These are phyloP conservation scores for Zosterops lateralis DNA, from an alignment of 2,113 vertebrate species.

Conservation along the genomic window DNA sequence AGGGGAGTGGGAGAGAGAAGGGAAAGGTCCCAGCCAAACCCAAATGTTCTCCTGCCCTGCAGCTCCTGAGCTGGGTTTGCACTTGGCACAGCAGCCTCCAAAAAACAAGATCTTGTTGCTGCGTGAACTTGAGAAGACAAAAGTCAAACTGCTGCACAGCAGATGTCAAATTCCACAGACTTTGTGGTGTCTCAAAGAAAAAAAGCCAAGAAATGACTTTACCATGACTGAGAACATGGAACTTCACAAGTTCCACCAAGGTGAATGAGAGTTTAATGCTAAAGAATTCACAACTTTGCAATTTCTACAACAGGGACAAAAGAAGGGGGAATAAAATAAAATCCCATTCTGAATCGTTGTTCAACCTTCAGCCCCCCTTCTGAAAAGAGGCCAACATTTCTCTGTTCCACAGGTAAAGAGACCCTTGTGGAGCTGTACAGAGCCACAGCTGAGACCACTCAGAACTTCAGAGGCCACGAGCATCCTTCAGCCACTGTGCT, in stretches of 20 bases:
- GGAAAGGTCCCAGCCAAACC: fast-evolving
- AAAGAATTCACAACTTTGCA: neutral
- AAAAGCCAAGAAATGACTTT: neutral
- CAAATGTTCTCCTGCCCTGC: fast-evolving
- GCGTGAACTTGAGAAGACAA: neutral
- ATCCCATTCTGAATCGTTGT: neutral
- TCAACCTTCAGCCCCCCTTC: neutral
- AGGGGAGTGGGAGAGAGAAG: neutral
- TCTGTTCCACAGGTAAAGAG: neutral
- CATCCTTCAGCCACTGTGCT: neutral
- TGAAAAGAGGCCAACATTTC: fast-evolving
- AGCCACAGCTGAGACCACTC: neutral
- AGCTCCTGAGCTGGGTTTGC: neutral
- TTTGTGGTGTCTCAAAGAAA: neutral
- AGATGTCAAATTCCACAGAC: neutral
- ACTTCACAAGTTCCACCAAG: neutral
- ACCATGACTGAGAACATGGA: neutral
- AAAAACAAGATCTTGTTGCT: neutral
- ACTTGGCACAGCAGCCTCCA: neutral
- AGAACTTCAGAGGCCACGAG: fast-evolving
- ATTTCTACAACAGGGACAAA: neutral
- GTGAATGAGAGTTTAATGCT: neutral
- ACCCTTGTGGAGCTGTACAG: fast-evolving
- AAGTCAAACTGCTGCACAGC: neutral
- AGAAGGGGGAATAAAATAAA: neutral